phyloP scores from a whole-genome alignment of 1,140 invertebrate species.

The Leptopilina clavipes region DNA sequence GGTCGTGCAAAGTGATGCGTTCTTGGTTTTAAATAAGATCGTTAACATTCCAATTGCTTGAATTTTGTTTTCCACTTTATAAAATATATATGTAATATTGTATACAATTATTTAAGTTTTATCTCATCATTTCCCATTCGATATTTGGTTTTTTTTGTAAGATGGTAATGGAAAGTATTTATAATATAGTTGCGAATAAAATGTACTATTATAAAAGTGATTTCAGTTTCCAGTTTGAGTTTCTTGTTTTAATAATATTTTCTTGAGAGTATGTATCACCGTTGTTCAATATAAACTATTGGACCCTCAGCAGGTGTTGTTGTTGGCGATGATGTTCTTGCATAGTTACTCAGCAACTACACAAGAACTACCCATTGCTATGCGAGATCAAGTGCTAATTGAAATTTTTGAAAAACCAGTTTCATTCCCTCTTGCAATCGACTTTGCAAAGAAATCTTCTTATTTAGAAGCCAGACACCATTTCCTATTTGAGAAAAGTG shows the following conservation, averaged over 20 bases:
- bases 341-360: slow-evolving; percentile 15
- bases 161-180: neutral
- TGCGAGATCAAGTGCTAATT: slow-evolving; percentile 24
- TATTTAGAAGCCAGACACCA: slow-evolving; percentile 26
- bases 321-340: slow-evolving; percentile 19
- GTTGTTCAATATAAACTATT: slow-evolving; percentile 28
- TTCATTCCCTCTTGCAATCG: neutral
- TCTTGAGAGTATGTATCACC: neutral
- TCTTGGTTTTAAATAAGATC: slow-evolving; percentile 11
- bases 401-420: slow-evolving; percentile 32
- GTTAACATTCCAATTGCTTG: slow-evolving; percentile 9
- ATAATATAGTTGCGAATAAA: slow-evolving; percentile 2
- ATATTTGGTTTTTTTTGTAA: neutral
- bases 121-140: neutral
- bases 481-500: slow-evolving; percentile 8
- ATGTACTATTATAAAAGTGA: slow-evolving; percentile 16
- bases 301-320: slow-evolving; percentile 31
- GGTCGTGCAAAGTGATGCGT: neutral
- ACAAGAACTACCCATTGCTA: slow-evolving; percentile 19
- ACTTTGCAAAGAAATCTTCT: neutral
- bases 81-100: slow-evolving; percentile 15
- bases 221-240: slow-evolving; percentile 4
- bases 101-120: slow-evolving; percentile 15
- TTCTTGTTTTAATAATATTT: neutral
- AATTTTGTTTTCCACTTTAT: neutral